Base-by-base conservation (phyloP, 2,113 vertebrate genomes). In the Podocnemis expansa region DNA sequence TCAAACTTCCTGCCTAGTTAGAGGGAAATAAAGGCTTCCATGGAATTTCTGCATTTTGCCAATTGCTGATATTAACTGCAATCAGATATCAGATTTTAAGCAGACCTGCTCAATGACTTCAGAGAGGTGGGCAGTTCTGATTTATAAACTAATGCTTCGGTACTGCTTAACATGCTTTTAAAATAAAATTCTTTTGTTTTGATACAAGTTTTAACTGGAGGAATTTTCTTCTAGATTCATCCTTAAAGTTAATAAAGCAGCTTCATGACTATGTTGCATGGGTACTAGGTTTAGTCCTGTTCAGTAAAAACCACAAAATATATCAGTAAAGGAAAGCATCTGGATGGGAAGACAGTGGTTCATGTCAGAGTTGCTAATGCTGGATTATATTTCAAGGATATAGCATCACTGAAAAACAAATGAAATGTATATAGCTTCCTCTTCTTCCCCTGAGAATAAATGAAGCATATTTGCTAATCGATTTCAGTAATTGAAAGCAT, bases 401-500 rank as follows among this genome's bases (percentile, higher is more conserved):
- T 5, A 10, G 43, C 87, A 76, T 83, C 88, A 91, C 1, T 75
- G 55, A 88, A 93, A 89, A 95, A 45, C 17, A 89, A 82, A 83
- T 19, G 29, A 87, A 67, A 58, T 82, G 78, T 82, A 91, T 76
- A 91, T n/a, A 41, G 4, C 2, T 85, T 84, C 31, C 17, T 85
- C 55, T 86, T 89, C 43, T 97, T 86, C 24, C 27, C 17, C 70
- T 76, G 89, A 85, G 82, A 95, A 43, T 55, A 92, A 87, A 29
- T 49, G 31, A 91, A 90, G 13, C 38, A 79, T 91, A 89, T 96
- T 93, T 93, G 94, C n/a, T 25, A 93, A 83, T 91, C 79, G 78
- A 96, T 95, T 79, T 87, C 60, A 76, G 82, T 73, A 94, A 89
- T 29, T 94, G 85, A 95, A 88, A 89, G 78, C 51, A 92, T 88